phyloP scores from a whole-genome alignment of 2,797 vertebrate species.

The Tragopan temminckii region DNA sequence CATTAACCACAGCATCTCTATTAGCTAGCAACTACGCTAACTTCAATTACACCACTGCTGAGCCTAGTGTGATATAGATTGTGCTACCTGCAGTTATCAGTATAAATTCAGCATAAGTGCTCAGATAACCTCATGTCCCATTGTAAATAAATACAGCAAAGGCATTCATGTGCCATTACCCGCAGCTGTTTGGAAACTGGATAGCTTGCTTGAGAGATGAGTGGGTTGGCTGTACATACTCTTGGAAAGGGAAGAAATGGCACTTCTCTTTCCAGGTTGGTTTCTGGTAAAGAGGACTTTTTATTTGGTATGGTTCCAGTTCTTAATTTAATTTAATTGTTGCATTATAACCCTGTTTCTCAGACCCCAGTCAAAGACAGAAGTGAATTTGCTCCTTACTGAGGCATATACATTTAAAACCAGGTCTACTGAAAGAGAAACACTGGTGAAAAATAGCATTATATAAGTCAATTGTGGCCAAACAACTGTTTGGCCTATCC shows the following conservation, averaged over 20 bases:
- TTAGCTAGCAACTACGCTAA: conserved; percentile 12
- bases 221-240: background rate
- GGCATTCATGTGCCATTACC: background rate
- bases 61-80: background rate
- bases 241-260: background rate
- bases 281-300: background rate
- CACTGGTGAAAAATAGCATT: background rate
- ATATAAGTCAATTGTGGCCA: background rate
- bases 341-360: background rate
- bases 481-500: background rate
- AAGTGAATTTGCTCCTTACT: background rate
- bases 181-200: background rate
- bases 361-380: background rate
- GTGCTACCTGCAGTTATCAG: background rate
- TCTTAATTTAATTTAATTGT: background rate
- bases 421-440: background rate
- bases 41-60: conserved; percentile 2
- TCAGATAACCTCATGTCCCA: conserved; percentile 27
- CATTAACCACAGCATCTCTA: conserved; percentile 2
- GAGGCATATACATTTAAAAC: background rate
- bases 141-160: conserved; percentile 20
- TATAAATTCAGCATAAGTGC: background rate
- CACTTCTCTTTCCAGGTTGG: background rate
- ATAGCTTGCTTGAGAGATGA: background rate
- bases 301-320: background rate